phyloP scores from a whole-genome alignment of 2,888 invertebrate genomes.

The Oxyteleia sp. region DNA sequence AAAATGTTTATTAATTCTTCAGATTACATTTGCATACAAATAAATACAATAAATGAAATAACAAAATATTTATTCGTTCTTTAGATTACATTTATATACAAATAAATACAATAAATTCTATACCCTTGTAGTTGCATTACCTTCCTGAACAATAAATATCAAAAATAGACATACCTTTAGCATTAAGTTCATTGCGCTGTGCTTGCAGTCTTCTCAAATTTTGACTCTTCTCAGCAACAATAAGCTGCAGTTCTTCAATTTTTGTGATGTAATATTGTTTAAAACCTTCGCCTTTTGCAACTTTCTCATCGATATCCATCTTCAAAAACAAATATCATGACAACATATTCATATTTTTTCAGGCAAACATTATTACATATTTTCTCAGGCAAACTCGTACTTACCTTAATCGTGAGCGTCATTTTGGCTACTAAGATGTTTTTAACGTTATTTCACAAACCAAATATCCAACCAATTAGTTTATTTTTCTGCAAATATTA shows the following conservation, averaged over 20 bases:
- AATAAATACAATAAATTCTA: too few species aligned
- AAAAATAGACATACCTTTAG: conserved; percentile 92
- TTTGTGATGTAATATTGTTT: conserved; percentile 99
- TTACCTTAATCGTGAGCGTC: conserved; percentile 86
- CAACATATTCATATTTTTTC: conserved; percentile 1
- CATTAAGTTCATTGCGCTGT: conserved; percentile 99
- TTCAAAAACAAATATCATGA: conserved; percentile 79
- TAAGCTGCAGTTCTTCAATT: conserved; percentile 98
- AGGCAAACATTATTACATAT: too few species aligned
- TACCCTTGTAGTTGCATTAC: too few species aligned
- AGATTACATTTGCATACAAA: too few species aligned
- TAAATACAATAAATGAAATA: too few species aligned
- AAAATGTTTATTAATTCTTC: too few species aligned
- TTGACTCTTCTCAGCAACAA: conserved; percentile 99
- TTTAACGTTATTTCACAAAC: conserved; percentile 3
- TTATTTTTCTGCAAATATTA: conserved; percentile 14
- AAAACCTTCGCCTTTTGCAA: conserved; percentile 94
- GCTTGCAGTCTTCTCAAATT: conserved; percentile 98
- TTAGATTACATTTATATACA: too few species aligned
- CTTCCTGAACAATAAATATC: neutral
- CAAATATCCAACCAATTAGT: conserved; percentile 2
- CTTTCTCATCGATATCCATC: conserved; percentile 92
- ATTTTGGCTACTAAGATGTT: conserved; percentile 76
- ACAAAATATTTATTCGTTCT: too few species aligned
- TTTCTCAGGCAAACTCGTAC: conserved; percentile 13